Evolutionary conservation across 2,888 invertebrate genomes (phyloP).

Genomic region (Drosophila meridionalis): DNA sequence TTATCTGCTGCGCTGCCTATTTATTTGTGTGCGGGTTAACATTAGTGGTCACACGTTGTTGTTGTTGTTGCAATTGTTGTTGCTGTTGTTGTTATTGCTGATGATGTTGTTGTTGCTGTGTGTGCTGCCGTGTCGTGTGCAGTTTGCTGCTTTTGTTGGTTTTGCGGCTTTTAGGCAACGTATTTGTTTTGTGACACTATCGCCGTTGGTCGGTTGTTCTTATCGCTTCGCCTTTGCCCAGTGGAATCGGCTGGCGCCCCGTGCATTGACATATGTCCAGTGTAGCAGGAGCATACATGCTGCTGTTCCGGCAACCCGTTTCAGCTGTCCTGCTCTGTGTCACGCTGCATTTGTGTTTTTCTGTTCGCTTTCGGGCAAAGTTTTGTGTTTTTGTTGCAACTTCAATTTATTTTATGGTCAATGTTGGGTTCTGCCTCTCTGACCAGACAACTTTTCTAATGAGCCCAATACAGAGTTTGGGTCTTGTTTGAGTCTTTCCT

Average conservation of each 20-base stretch:
- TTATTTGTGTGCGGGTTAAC: conserved; percentile 71
- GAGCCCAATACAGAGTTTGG: conserved; percentile 63
- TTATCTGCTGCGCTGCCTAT: conserved; percentile 17
- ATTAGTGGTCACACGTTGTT: conserved; percentile 68
- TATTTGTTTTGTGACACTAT: conserved; percentile 78
- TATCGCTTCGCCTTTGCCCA: conserved; percentile 52
- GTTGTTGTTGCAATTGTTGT: conserved; percentile 28
- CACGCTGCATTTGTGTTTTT: conserved; percentile 67
- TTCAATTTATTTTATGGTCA: conserved; percentile 73
- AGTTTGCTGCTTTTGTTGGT: conserved; percentile 58
- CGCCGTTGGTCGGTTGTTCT: conserved; percentile 60
- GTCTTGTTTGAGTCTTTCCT: conserved; percentile 41
- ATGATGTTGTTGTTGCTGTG: conserved; percentile 31
- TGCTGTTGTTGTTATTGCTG: conserved; percentile 31
- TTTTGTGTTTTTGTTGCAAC: conserved; percentile 41
- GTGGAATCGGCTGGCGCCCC: conserved; percentile 30
- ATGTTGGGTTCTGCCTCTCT: conserved; percentile 40
- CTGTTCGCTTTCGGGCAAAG: conserved; percentile 21
- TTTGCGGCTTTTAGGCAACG: conserved; percentile 76
- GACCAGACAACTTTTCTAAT: conserved; percentile 66
- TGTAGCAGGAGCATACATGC: conserved; percentile 30
- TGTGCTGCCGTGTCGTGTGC: conserved; percentile 41
- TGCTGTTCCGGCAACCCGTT: conserved; percentile 55
- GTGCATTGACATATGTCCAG: conserved; percentile 63
- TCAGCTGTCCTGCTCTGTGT: conserved; percentile 62